Evolutionary conservation across 2,888 invertebrate species (phyloP).

Genomic region (Gryllus longicercus): DNA sequence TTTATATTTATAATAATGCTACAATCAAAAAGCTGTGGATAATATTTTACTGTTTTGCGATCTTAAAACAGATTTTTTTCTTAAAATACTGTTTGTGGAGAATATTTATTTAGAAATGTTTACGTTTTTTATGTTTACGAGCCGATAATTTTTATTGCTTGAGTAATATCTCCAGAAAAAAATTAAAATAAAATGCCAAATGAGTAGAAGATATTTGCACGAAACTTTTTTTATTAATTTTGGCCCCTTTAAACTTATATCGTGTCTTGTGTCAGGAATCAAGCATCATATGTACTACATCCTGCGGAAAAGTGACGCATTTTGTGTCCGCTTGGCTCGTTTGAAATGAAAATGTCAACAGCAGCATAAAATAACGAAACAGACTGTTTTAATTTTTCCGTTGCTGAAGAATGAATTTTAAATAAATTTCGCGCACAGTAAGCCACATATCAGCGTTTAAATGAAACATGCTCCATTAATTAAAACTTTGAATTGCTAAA

Average conservation of each 20-base stretch:
- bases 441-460: background rate
- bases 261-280: background rate
- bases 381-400: background rate
- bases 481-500: background rate
- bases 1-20: too few relatives aligned
- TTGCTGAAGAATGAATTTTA: background rate
- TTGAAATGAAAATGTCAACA: background rate
- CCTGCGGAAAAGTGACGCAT: background rate
- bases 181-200: too few relatives aligned
- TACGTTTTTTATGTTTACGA: too few relatives aligned
- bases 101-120: too few relatives aligned
- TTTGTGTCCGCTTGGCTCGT: background rate
- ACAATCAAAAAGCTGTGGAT: too few relatives aligned
- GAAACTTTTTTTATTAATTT: too few relatives aligned
- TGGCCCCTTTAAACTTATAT: background rate
- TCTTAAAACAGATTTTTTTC: too few relatives aligned
- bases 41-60: too few relatives aligned
- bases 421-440: background rate
- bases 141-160: too few relatives aligned
- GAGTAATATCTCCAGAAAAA: too few relatives aligned
- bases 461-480: background rate
- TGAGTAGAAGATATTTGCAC: too few relatives aligned
- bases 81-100: too few relatives aligned
- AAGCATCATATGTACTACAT: background rate
- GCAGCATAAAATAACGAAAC: background rate